These are phyloP conservation scores for Perdita meconis DNA, from an alignment of 2,888 invertebrate genomes.

Conservation along the genomic window DNA sequence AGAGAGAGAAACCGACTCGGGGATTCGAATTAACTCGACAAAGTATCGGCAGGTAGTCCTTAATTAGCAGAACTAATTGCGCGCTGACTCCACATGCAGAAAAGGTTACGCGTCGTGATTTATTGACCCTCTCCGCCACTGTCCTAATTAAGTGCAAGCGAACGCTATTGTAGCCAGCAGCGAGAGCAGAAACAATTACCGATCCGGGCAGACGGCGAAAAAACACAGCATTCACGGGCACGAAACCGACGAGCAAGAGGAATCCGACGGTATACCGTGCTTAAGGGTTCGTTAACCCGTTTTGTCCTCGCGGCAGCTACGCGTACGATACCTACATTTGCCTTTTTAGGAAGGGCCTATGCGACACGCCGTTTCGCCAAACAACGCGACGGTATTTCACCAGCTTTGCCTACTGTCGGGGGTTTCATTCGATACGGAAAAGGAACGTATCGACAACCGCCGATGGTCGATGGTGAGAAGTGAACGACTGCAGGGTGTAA, in stretches of 20 bases:
- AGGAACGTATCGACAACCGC: neutral
- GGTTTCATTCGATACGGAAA: neutral
- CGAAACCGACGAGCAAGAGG: slow-evolving; percentile 43
- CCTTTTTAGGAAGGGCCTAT: slow-evolving; percentile 52
- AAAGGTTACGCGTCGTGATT: slow-evolving; percentile 80
- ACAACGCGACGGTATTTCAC: slow-evolving; percentile 56
- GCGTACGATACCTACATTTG: slow-evolving; percentile 43
- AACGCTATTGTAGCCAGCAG: slow-evolving; percentile 69
- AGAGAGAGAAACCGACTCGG: slow-evolving; percentile 51
- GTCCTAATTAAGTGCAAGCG: slow-evolving; percentile 80
- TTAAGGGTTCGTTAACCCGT: slow-evolving; percentile 66
- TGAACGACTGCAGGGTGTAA: neutral
- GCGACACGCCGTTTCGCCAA: slow-evolving; percentile 18
- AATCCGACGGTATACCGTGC: slow-evolving; percentile 44
- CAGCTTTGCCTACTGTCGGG: slow-evolving; percentile 15
- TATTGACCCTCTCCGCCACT: slow-evolving; percentile 74
- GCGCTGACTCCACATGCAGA: slow-evolving; percentile 74
- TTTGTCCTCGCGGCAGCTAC: slow-evolving; percentile 40
- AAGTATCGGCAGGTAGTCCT: slow-evolving; percentile 79
- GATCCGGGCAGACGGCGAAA: slow-evolving; percentile 54
- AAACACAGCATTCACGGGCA: slow-evolving; percentile 65
- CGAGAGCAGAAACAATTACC: slow-evolving; percentile 68
- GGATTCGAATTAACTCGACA: slow-evolving; percentile 79
- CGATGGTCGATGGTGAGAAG: neutral
- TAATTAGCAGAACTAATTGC: slow-evolving; percentile 81